Conservation (phyloP, 2,888 invertebrate genomes). For the Apoderus coryli region DNA sequence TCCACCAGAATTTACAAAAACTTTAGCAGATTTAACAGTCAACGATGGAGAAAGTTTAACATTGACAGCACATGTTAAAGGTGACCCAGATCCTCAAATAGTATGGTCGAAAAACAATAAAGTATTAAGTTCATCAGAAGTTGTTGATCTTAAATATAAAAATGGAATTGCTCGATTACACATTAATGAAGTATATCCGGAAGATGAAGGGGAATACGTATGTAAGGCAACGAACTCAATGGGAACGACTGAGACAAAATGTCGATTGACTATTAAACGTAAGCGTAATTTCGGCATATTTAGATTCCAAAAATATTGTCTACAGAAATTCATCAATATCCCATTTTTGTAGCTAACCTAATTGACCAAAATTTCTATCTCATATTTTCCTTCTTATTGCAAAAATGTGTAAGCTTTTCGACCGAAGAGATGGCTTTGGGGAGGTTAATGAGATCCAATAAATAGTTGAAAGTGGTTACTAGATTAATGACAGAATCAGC, state of each 20-base stretch:
- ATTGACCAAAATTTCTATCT: too few species aligned
- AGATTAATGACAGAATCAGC: too few species aligned
- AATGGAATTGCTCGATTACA: constrained; percentile 74
- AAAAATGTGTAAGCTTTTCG: too few species aligned
- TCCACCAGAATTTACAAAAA: constrained; percentile 69
- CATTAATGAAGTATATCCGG: constrained; percentile 88
- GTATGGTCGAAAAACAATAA: constrained; percentile 83
- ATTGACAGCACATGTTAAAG: constrained; percentile 70
- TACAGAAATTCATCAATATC: too few species aligned
- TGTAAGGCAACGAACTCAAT: constrained; percentile 87
- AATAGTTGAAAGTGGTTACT: too few species aligned
- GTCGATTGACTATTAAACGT: constrained; percentile 75
- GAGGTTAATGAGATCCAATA: too few species aligned
- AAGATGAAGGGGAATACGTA: constrained; percentile 82
- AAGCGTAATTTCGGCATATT: too few species aligned
- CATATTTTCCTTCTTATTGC: too few species aligned
- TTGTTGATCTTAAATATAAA: constrained; percentile 84
- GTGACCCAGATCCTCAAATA: constrained; percentile 87
- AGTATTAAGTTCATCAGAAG: constrained; percentile 60
- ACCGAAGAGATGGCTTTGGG: too few species aligned
- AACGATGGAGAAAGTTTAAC: constrained; percentile 79
- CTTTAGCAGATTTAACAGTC: constrained; percentile 58
- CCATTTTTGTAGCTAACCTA: too few species aligned
- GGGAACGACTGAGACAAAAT: constrained; percentile 72
- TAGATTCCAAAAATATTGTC: too few species aligned